Conservation (phyloP, 2,113 vertebrate species). For the Periophthalmus modestus region DNA sequence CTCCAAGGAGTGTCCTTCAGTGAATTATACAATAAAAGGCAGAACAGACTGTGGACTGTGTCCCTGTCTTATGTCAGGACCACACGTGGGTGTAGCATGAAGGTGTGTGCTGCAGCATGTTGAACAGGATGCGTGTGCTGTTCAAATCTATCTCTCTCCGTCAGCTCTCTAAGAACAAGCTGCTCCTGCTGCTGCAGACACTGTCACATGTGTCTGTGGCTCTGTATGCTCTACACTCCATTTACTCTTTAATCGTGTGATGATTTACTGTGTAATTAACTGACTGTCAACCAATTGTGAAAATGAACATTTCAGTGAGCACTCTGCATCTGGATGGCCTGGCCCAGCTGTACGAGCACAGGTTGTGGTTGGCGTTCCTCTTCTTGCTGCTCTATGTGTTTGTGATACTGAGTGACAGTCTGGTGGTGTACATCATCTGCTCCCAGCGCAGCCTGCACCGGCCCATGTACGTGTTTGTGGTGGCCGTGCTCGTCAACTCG, state of each 20-base stretch:
- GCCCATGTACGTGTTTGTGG: conserved; percentile 23
- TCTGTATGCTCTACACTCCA: not conserved
- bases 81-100: not conserved
- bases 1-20: not conserved
- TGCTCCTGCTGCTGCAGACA: not conserved
- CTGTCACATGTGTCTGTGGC: not conserved
- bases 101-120: not conserved
- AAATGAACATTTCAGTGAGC: conserved; percentile 1
- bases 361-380: not conserved
- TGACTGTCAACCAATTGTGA: not conserved
- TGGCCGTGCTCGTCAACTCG: conserved; percentile 27
- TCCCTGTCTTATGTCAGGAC: not conserved
- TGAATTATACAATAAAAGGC: not conserved
- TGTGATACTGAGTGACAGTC: conserved; percentile 5
- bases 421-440: conserved; percentile 19
- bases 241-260: not conserved
- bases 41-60: not conserved
- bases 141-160: not conserved
- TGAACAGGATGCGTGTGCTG: not conserved
- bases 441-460: conserved; percentile 10
- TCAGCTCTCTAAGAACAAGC: not conserved
- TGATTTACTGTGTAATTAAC: not conserved
- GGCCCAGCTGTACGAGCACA: not conserved
- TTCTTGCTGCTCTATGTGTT: conserved; percentile 1
- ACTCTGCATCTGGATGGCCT: conserved; percentile 11